phyloP scores from a whole-genome alignment of 2,888 invertebrate species.

The Eupithecia subfuscata region DNA sequence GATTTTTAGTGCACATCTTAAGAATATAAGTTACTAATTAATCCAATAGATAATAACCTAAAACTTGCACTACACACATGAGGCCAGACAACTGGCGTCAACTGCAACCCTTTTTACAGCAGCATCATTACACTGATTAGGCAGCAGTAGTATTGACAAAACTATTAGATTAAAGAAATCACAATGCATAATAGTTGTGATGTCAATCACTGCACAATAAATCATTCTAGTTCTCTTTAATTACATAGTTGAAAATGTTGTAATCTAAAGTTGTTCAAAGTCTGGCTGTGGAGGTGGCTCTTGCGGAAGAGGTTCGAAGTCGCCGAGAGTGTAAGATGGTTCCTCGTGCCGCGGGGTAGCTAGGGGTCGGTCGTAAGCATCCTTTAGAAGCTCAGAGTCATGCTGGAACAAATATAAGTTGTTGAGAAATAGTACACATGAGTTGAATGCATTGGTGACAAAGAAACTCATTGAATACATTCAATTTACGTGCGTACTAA shows the following conservation, averaged over 20 bases:
- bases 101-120: neutral
- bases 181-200: neutral
- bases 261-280: constrained; percentile 75
- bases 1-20: neutral
- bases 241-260: neutral
- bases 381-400: constrained; percentile 76
- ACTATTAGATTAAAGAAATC: neutral
- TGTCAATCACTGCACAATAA: neutral
- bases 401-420: constrained; percentile 57
- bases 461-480: neutral
- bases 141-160: neutral
- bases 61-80: neutral
- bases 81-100: neutral
- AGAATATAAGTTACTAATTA: neutral
- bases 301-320: constrained; percentile 80
- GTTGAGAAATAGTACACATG: neutral
- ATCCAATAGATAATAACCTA: neutral
- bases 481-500: neutral
- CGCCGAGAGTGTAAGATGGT: constrained; percentile 75
- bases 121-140: neutral
- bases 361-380: constrained; percentile 77
- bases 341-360: constrained; percentile 81
- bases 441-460: neutral
- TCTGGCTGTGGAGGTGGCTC: constrained; percentile 81
- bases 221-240: too few species aligned